These are phyloP conservation scores for Eumeta japonica DNA, from an alignment of 1,140 invertebrate species.

Conservation along the genomic window DNA sequence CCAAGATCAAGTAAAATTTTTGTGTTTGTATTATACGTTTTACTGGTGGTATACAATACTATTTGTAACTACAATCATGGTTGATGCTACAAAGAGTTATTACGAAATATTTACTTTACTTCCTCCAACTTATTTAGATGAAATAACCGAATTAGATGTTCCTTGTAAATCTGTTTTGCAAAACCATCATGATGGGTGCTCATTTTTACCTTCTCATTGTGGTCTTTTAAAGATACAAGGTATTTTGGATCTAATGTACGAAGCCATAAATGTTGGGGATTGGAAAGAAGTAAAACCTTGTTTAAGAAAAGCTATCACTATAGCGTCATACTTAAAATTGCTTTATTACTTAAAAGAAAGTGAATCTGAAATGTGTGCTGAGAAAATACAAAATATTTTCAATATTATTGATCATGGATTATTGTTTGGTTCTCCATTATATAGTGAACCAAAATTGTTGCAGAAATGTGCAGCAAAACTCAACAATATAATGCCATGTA, in stretches of 20 bases:
- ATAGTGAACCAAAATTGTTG: constrained; percentile 50
- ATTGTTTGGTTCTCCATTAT: constrained; percentile 73
- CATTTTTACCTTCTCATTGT: constrained; percentile 10
- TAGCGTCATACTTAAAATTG: constrained; percentile 61
- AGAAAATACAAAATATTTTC: constrained; percentile 57
- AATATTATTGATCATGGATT: constrained; percentile 79
- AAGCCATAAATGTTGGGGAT: constrained; percentile 79
- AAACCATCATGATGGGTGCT: constrained; percentile 20
- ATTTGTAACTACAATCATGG: no score
- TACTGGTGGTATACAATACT: no score
- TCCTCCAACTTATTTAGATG: constrained; percentile 13
- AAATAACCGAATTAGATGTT: constrained; percentile 31
- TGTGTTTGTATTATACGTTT: no score
- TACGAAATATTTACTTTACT: neutral
- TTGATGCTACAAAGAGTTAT: no score
- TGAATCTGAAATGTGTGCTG: constrained; percentile 13
- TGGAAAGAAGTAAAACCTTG: constrained; percentile 74
- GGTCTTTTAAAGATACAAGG: constrained; percentile 44
- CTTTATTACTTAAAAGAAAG: constrained; percentile 19
- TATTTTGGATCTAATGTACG: constrained; percentile 74
- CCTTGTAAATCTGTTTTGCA: constrained; percentile 26
- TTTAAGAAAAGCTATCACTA: constrained; percentile 63
- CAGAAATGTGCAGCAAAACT: constrained; percentile 57
- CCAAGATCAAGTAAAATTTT: no score
- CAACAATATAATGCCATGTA: constrained; percentile 21